Percentiles rank a stretch among this genome's conserved stretches.
Evolutionary conservation across 2,888 invertebrate genomes (phyloP).

Genomic region (Girardia tigrina): DNA sequence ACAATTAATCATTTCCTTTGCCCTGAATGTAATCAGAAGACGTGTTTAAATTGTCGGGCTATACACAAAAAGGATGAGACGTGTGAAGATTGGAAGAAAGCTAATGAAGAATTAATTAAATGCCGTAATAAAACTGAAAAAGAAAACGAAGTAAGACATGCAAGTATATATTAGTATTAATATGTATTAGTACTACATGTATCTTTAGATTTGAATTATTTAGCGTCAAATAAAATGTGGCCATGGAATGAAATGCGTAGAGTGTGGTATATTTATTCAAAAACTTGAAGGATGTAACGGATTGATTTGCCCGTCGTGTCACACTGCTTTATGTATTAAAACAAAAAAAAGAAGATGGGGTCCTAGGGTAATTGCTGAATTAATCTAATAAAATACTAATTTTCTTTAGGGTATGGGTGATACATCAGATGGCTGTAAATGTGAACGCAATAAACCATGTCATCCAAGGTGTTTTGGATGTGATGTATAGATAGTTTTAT

Average conservation of each 20-base stretch:
- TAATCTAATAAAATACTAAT: not conserved
- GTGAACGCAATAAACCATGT: not conserved
- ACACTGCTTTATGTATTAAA: not conserved
- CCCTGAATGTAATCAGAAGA: not conserved
- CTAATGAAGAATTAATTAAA: not conserved
- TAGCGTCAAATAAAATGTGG: not conserved
- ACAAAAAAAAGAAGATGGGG: not conserved
- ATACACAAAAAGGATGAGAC: not conserved
- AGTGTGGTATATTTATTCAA: not conserved
- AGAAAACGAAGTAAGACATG: not conserved
- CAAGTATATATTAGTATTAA: too few species aligned
- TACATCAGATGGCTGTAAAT: not conserved
- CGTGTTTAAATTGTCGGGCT: not conserved
- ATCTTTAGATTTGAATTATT: too few species aligned
- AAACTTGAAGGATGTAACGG: not conserved
- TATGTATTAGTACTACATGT: too few species aligned
- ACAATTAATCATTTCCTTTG: not conserved
- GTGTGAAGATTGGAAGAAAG: not conserved
- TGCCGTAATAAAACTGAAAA: not conserved
- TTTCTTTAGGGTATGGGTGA: not conserved
- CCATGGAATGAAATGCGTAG: not conserved
- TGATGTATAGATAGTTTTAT: too few species aligned
- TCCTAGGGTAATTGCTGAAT: not conserved
- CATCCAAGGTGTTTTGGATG: not conserved
- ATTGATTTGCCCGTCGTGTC: not conserved